A percentile compares a stretch with the other conserved stretches of the same genome.
Evolutionary conservation across 2,888 invertebrate genomes (phyloP).

Genomic region (Harmothoe impar): DNA sequence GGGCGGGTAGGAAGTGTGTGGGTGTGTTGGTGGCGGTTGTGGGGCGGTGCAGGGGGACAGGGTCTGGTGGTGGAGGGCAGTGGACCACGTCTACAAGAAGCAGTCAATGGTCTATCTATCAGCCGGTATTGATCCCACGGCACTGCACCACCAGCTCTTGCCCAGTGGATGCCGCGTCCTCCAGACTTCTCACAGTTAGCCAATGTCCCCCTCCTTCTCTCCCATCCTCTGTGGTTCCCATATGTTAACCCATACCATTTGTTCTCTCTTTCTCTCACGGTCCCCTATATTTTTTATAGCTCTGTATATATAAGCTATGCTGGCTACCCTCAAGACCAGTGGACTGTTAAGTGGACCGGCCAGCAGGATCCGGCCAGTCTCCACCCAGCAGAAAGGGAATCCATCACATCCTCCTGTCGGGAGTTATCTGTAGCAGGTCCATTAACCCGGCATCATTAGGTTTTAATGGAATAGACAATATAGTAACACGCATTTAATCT

Average conservation of each 20-base stretch:
- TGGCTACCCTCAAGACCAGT: not conserved
- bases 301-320: too few relatives aligned
- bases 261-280: too few relatives aligned
- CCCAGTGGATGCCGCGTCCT: not conserved
- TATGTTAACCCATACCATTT: not conserved
- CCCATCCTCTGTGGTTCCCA: not conserved
- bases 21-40: not conserved
- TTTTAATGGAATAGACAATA: constrained; percentile 21
- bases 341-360: constrained; percentile 1
- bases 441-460: not conserved
- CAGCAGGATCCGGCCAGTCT: not conserved
- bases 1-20: not conserved
- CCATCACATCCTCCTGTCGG: not conserved
- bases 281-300: too few relatives aligned
- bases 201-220: not conserved
- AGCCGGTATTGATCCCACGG: not conserved
- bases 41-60: not conserved
- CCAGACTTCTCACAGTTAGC: not conserved
- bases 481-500: not conserved
- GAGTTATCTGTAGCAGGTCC: not conserved
- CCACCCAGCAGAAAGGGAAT: not conserved
- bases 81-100: not conserved
- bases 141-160: not conserved
- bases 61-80: not conserved
- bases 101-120: constrained; percentile 4